These are phyloP conservation scores for Natrix natrix DNA, from an alignment of 2,797 vertebrate species.

Conservation along the genomic window DNA sequence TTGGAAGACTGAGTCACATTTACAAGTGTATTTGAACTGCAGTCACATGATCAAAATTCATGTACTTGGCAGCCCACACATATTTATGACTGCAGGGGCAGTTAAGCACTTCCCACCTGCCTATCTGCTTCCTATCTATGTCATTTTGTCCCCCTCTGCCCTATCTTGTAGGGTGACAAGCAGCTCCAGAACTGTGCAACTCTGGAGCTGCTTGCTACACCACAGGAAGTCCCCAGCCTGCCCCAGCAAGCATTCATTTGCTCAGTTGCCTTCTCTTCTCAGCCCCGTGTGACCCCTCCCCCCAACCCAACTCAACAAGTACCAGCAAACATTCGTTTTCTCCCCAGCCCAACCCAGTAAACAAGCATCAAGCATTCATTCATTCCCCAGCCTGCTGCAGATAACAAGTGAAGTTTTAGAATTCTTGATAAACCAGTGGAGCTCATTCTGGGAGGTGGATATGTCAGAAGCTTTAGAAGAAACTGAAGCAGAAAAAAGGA, in stretches of 20 bases:
- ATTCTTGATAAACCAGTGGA: background rate
- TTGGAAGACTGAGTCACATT: background rate
- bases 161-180: background rate
- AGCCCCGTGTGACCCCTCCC: background rate
- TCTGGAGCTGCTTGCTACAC: background rate
- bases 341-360: background rate
- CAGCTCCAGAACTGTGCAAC: background rate
- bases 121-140: background rate
- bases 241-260: background rate
- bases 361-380: background rate
- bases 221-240: background rate
- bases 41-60: background rate
- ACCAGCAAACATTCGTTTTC: background rate
- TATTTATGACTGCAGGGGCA: background rate
- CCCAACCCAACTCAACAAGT: background rate
- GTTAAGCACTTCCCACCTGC: background rate
- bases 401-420: background rate
- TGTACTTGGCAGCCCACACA: background rate
- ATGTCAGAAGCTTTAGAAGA: background rate
- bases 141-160: background rate
- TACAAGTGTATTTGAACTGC: background rate
- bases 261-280: background rate
- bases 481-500: background rate
- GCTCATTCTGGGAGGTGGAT: background rate
- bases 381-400: background rate